phyloP scores from a whole-genome alignment of 2,888 invertebrate genomes.

The Scaptomyza cyrtandrae region DNA sequence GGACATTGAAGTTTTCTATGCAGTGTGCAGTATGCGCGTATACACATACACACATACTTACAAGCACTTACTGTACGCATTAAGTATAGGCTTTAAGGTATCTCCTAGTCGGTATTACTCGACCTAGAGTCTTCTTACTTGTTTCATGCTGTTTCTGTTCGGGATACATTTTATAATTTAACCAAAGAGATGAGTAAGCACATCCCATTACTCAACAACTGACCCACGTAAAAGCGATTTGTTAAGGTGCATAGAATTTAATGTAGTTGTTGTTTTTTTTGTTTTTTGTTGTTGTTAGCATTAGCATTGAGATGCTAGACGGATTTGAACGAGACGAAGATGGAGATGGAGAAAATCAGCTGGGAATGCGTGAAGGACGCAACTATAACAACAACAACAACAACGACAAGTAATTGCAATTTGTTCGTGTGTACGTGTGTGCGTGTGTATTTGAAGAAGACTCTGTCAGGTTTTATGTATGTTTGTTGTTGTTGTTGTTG shows the following conservation, averaged over 20 bases:
- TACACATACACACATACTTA: too few relatives aligned
- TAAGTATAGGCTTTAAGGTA: too few relatives aligned
- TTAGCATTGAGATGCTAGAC: constrained; percentile 57
- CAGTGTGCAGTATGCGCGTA: too few relatives aligned
- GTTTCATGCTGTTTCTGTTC: too few relatives aligned
- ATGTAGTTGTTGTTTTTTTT: too few relatives aligned
- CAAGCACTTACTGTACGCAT: too few relatives aligned
- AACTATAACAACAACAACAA: constrained; percentile 25
- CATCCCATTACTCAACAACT: constrained; percentile 44
- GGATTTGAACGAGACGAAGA: constrained; percentile 7
- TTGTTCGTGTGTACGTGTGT: constrained; percentile 10
- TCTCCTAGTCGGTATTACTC: too few relatives aligned
- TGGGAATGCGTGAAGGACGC: constrained; percentile 78
- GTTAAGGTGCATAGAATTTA: constrained; percentile 60
- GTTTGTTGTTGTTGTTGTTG: constrained; percentile 3
- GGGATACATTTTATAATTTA: not conserved
- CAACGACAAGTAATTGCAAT: constrained; percentile 51
- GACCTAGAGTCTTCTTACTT: too few relatives aligned
- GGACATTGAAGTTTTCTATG: too few relatives aligned
- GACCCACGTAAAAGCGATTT: constrained; percentile 45
- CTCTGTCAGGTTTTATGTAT: constrained; percentile 32
- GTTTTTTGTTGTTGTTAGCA: constrained; percentile 39
- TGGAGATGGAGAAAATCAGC: constrained; percentile 36
- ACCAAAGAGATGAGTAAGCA: not conserved
- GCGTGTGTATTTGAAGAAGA: constrained; percentile 49